Base-by-base conservation (phyloP, 2,888 invertebrate species). In the Idaea straminata region DNA sequence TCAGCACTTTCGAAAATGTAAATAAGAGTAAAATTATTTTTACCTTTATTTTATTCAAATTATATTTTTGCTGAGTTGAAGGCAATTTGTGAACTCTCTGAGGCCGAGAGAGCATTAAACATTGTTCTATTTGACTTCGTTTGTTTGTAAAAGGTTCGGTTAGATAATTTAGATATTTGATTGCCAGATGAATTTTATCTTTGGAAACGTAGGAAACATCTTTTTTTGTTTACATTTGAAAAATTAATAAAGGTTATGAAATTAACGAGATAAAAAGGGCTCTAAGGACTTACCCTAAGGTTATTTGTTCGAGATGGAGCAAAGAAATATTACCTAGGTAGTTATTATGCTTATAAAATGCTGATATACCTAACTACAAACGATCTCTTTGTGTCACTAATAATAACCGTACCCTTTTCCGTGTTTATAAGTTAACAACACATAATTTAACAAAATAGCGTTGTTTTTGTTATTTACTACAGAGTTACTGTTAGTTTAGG, bases 1-100 rank as follows among this genome's bases (percentile, higher is more conserved):
- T 80, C 82, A 79, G 78, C 81, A 78, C 75, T 79, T 79, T 75
- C 72, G 65, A 75, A 70, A 75, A 72, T 75, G 76, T 74, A 79
- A 78, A 80, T 77, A 74, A 72, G 73, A 75, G 73, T 69, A 62
- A 58, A 62, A 58, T 63, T 68, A 61, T 25, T 34, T 64, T 63
- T 65, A 65, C 63, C 57, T 64, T 66, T 67, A 60, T 67, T 61
- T 65, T 47, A 34, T 63, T 64, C 61, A 62, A 64, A 68, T 69
- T 66, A 69, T 62, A 57, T 65, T 64, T n/a, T 15, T 13, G 65
- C 38, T 59, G 61, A 62, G 34, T 25, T 16, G 34, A 16, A 59
- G 34, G 34, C 59, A 59, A 59, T 59, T 59, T 59, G 16, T 47
- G 16, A 34, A 25, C 5, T 59, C 10, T 59, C 59, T 59, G 59